These are phyloP conservation scores for Tauraco erythrolophus DNA, from an alignment of 2,113 vertebrate genomes.

Conservation along the genomic window DNA sequence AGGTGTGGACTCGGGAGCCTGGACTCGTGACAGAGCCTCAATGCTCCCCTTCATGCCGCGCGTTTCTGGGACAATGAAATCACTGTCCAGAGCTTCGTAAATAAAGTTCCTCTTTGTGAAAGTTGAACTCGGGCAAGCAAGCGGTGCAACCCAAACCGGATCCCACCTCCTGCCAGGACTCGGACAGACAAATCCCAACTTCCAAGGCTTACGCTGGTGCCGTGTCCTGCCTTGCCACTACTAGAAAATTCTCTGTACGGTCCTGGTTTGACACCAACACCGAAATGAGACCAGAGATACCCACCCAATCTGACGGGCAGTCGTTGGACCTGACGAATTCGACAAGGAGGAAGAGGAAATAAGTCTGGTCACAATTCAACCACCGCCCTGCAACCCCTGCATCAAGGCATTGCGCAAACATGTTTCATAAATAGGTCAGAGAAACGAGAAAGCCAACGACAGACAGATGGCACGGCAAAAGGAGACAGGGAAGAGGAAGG, in stretches of 20 bases:
- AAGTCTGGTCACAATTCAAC: not conserved
- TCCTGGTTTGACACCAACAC: not conserved
- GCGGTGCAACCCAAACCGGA: not conserved
- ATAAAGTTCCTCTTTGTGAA: slow-evolving; percentile 37
- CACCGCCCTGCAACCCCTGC: not conserved
- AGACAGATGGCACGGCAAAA: not conserved
- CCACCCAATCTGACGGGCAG: rapidly evolving
- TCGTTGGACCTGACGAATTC: rapidly evolving
- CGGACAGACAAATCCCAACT: not conserved
- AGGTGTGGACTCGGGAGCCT: slow-evolving; percentile 1
- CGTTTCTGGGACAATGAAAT: not conserved
- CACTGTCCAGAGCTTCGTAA: not conserved
- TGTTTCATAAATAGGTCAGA: slow-evolving; percentile 41
- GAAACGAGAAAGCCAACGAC: slow-evolving; percentile 1
- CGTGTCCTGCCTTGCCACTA: rapidly evolving
- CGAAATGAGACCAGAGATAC: rapidly evolving
- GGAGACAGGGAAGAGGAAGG: not conserved
- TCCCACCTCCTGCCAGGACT: not conserved
- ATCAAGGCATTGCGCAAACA: not conserved
- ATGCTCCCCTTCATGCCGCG: not conserved
- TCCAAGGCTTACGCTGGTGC: not conserved
- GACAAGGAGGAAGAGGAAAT: not conserved
- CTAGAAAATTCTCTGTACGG: not conserved
- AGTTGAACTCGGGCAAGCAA: not conserved
- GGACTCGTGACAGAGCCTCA: not conserved